Percentiles rank a stretch among this genome's conserved stretches.
These are phyloP conservation scores for Hippocampus guttulatus DNA, from an alignment of 2,113 vertebrate species.

Conservation along the genomic window DNA sequence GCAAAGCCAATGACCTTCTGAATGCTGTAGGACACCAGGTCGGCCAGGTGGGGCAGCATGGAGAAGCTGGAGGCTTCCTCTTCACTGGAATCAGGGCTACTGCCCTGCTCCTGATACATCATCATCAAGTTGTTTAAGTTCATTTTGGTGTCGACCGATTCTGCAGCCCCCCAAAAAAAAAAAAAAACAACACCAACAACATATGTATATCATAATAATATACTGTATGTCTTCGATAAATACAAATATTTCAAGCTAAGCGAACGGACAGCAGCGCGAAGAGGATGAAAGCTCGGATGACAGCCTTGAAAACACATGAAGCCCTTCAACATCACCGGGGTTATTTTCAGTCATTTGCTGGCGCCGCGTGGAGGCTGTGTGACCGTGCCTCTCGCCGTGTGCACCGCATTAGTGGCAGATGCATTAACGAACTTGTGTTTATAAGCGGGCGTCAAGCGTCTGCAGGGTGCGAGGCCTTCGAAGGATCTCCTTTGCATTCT, in stretches of 20 bases:
- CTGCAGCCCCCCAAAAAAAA: slow-evolving; percentile 47
- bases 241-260: background rate
- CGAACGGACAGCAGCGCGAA: slow-evolving; percentile 7
- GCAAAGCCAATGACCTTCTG: slow-evolving; percentile 97
- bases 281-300: slow-evolving; percentile 20
- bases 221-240: background rate
- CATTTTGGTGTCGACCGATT: slow-evolving; percentile 72
- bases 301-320: slow-evolving; percentile 25
- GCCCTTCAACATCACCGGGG: slow-evolving; percentile 14
- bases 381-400: slow-evolving; percentile 22
- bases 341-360: slow-evolving; percentile 30
- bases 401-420: slow-evolving; percentile 35
- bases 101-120: slow-evolving; percentile 74
- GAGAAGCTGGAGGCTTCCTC: slow-evolving; percentile 75
- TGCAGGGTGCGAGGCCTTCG: slow-evolving; percentile 21
- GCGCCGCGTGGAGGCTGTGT: slow-evolving; percentile 21
- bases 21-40: slow-evolving; percentile 97
- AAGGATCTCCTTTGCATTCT: slow-evolving; percentile 31
- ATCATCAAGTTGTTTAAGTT: slow-evolving; percentile 78
- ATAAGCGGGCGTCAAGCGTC: slow-evolving; percentile 40
- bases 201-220: background rate
- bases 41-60: slow-evolving; percentile 93
- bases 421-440: slow-evolving; percentile 51
- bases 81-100: slow-evolving; percentile 72
- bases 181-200: background rate